Evolutionary conservation across 2,113 vertebrate genomes (phyloP).

Genomic region (Meriones unguiculatus): DNA sequence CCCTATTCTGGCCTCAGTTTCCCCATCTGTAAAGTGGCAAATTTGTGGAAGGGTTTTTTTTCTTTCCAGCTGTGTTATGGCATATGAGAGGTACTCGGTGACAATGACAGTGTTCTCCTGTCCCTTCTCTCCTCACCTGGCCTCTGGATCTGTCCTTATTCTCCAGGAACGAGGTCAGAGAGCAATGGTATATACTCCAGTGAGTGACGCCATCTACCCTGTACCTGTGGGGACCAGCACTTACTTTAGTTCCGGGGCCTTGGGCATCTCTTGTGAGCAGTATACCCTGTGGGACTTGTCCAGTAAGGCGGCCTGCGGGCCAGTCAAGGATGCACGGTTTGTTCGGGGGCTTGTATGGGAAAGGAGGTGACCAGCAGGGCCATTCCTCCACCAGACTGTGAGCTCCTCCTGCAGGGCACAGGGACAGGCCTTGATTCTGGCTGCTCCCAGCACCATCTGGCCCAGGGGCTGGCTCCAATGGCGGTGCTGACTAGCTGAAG

Average conservation of each 20-base stretch:
- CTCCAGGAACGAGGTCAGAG: background rate
- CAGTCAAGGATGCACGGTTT: background rate
- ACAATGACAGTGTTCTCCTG: background rate
- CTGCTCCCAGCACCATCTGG: no score
- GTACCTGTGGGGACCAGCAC: background rate
- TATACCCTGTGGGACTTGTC: background rate
- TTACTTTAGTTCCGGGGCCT: background rate
- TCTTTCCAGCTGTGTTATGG: background rate
- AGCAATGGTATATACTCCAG: background rate
- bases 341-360: background rate
- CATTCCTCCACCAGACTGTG: background rate
- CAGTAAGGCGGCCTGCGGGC: background rate
- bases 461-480: background rate
- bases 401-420: background rate
- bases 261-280: background rate
- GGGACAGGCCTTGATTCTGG: background rate
- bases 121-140: background rate
- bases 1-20: conserved; percentile 1
- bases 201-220: background rate
- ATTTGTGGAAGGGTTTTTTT: background rate
- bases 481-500: background rate
- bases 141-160: background rate
- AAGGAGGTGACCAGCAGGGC: background rate
- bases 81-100: background rate
- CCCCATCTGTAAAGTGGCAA: background rate